Percentiles rank a stretch among this genome's conserved stretches.
phyloP scores from a whole-genome alignment of 2,888 invertebrate genomes.

The Dryadula phaetusa region DNA sequence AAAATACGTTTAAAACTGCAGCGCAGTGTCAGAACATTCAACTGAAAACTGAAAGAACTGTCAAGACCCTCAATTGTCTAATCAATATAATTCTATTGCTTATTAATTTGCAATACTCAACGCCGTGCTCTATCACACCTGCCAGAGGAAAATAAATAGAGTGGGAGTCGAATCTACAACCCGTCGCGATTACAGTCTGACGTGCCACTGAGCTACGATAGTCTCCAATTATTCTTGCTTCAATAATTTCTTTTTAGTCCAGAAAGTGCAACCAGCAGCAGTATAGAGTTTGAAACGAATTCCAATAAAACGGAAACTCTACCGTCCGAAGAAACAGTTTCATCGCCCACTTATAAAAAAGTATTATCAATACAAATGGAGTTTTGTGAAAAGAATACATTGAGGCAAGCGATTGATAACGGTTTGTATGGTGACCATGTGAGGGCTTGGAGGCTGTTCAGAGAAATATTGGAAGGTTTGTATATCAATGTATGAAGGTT shows the following conservation, averaged over 20 bases:
- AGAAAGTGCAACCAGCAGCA: slow-evolving; percentile 84
- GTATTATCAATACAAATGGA: slow-evolving; percentile 98
- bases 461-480: slow-evolving; percentile 93
- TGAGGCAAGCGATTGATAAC: slow-evolving; percentile 93
- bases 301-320: slow-evolving; percentile 65
- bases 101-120: no score
- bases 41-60: no score
- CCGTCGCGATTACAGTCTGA: no score
- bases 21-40: no score
- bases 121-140: no score
- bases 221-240: not conserved
- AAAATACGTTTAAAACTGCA: no score
- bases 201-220: no score
- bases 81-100: no score
- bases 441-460: slow-evolving; percentile 95
- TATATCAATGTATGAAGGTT: not conserved
- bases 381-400: slow-evolving; percentile 98
- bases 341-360: slow-evolving; percentile 70
- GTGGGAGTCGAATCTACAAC: no score
- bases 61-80: no score
- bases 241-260: slow-evolving; percentile 55
- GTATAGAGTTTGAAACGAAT: slow-evolving; percentile 86
- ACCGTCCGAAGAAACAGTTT: slow-evolving; percentile 63
- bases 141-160: no score
- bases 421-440: slow-evolving; percentile 90